Evolutionary conservation across 2,113 vertebrate species (phyloP), one percentile per base, ranked within the genome.

Genomic region (Progne subis): DNA sequence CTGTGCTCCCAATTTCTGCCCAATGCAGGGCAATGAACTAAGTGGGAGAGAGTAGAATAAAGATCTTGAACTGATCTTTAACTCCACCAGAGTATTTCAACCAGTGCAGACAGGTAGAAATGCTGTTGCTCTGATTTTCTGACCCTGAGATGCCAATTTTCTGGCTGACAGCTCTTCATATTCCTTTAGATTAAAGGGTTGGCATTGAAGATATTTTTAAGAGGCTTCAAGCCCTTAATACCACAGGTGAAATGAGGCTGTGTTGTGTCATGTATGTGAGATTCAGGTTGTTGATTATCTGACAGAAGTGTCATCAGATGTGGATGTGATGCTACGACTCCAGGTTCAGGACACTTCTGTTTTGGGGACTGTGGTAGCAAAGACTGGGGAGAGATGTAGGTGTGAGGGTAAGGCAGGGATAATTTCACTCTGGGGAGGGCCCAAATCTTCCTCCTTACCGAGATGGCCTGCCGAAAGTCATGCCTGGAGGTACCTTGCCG

Each of bases 391-490:
- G 15, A 34, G 26, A 37, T 29, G 43, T 3, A 34, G 65, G 10
- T 15, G 16, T 50, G 82, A 67, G 26, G 24, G 7, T 4, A 56
- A 37, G 11, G 6, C 31, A 83, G 3, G 57, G 46, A 79, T 41
- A 11, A 52, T 6, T 34, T 44, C 10, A 14, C 25, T 19, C 43
- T 23, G 24, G 24, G 56, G 26, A 68, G 43, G 23, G 2, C 9
- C 52, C 46, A 9, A 47, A 23, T 5, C 18, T 78, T 68, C 14
- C 49, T 19, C 26, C 98, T 98, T 96, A 99, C 99, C 98, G 97
- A 67, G 97, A 13, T 28, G 19, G 74, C 67, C 97, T 85, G 67
- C 99, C 99, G 0, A 97, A 98, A 0, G 98, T 98, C n/a, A 97
- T 82, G 34, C 97, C 94, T 5, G 97, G 56, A 32, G 96, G 96